Evolutionary conservation across 2,113 vertebrate genomes (phyloP), one percentile per base, ranked within the genome.

Genomic region (Helogale parvula): DNA sequence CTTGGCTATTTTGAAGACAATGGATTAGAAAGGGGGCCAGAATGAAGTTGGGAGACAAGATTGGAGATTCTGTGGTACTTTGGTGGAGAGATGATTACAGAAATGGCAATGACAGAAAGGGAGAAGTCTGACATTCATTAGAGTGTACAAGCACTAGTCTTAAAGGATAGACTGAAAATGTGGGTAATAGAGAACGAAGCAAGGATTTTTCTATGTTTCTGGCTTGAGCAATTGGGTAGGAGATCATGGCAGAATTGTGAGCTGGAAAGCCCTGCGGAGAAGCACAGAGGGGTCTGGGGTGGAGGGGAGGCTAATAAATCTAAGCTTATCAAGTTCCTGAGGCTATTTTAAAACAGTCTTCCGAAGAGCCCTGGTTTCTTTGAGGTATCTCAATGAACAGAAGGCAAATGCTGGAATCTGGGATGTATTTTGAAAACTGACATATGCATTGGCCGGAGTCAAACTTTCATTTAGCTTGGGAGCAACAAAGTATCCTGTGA

Each of bases 391-490:
- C 84, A 90, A 7, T 82, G 12, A 97, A 94, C 41, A 94, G 41
- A 96, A 95, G 71, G 85, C 71, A 88, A 97, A 60, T 38, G 50
- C 74, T 93, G 76, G 86, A 93, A 87, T 94, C 93, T 82, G 79
- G 97, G 79, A 92, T 57, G 47, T 63, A 69, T 87, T 97, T 96
- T 89, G 41, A 89, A 97, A 96, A 88, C 63, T 90, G 88, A 94
- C 96, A 93, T 77, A 66, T 69, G n/a, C 54, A 50, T 79, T 97
- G 96, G 92, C 92, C 68, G 17, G 45, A 95, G 65, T 63, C 77
- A 97, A 81, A 80, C 82, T 80, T 96, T 95, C 47, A 71, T 98
- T 95, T 93, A 74, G 52, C 93, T 85, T 96, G 65, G 91, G 82
- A 97, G 19, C 72, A 86, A 91, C 52, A 94, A 92, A 92, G 57